Percentiles rank a stretch among this genome's conserved stretches.
phyloP scores from a whole-genome alignment of 2,888 invertebrate genomes.

The Cyclophora punctaria region DNA sequence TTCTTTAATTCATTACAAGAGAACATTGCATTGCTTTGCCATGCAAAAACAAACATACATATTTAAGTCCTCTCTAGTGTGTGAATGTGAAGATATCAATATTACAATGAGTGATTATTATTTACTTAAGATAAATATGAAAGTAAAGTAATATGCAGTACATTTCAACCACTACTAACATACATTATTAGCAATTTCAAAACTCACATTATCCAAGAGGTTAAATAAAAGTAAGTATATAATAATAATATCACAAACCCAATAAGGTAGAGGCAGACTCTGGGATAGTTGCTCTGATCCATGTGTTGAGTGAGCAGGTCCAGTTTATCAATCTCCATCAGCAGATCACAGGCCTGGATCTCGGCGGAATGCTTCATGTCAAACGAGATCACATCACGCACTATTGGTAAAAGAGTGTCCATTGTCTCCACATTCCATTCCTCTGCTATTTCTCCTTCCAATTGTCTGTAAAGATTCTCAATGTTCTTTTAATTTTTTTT shows the following conservation, averaged over 20 bases:
- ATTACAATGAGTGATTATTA: too few species aligned
- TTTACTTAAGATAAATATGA: background rate
- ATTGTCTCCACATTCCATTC: slow-evolving; percentile 81
- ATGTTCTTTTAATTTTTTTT: too few species aligned
- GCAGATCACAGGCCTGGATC: slow-evolving; percentile 97
- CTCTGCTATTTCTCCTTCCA: slow-evolving; percentile 90
- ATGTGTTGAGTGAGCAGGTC: slow-evolving; percentile 91
- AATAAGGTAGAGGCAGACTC: slow-evolving; percentile 94
- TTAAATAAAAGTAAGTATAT: too few species aligned
- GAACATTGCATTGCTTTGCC: too few species aligned
- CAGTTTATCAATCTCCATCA: slow-evolving; percentile 97
- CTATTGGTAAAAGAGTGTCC: slow-evolving; percentile 82
- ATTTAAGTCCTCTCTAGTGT: too few species aligned
- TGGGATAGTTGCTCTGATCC: slow-evolving; percentile 89
- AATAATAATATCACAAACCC: slow-evolving; percentile 39
- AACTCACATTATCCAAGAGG: too few species aligned
- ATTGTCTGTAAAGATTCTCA: slow-evolving; percentile 77
- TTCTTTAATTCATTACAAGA: too few species aligned
- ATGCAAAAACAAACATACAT: too few species aligned
- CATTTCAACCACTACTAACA: too few species aligned
- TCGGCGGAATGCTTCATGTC: slow-evolving; percentile 99
- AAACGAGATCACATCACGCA: slow-evolving; percentile 92
- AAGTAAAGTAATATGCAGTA: background rate
- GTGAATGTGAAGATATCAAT: too few species aligned
- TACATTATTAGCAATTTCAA: too few species aligned